Base-by-base conservation (phyloP, 2,113 vertebrate species). In the Chascanopsetta lugubris region DNA sequence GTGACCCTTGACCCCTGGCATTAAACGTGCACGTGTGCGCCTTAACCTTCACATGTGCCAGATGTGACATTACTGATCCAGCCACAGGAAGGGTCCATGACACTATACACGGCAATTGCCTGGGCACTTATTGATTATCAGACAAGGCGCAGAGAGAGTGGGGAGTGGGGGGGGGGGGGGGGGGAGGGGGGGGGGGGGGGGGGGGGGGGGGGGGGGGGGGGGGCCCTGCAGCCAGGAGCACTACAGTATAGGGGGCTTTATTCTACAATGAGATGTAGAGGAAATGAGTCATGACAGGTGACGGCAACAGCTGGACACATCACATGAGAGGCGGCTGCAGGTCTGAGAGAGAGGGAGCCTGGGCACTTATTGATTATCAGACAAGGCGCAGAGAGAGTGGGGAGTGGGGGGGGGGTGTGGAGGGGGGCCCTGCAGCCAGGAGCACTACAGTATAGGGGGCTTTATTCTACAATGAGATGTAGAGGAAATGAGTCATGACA, bases 61-160 rank as follows among this genome's bases (percentile, higher is more conserved):
- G 63, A 70, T 69, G 63, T 70, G 73, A 60, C 65, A 76, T 74
- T 53, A 87, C 77, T 68, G 65, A 75, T 61, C 50, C 63, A 70
- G 50, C 24, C 65, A 63, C 49, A 75, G 55, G 61, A 77, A 59
- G 67, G n/a, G 72, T 58, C 55, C 57, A 29, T 38, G 57, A 80
- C 72, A 55, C 64, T 64, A 58, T 58, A 49, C 12, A 17, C 51
- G 66, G 59, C 61, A 83, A 83, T 70, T 70, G 77, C 46, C 42
- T 26, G 2, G 42, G 60, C 70, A 75, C 46, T 8, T 75, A 84
- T 74, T 75, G 83, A 87, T 74, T 83, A 85, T 57, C 51, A 77
- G 72, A 61, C 64, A 71, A 48, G 27, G 24, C 53, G 12, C 12
- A 15, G 46, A 22, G n/a, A n/a, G n/a, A n/a, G n/a, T n/a, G n/a